phyloP scores from a whole-genome alignment of 2,797 vertebrate species.

The Microctenopoma lineatum region DNA sequence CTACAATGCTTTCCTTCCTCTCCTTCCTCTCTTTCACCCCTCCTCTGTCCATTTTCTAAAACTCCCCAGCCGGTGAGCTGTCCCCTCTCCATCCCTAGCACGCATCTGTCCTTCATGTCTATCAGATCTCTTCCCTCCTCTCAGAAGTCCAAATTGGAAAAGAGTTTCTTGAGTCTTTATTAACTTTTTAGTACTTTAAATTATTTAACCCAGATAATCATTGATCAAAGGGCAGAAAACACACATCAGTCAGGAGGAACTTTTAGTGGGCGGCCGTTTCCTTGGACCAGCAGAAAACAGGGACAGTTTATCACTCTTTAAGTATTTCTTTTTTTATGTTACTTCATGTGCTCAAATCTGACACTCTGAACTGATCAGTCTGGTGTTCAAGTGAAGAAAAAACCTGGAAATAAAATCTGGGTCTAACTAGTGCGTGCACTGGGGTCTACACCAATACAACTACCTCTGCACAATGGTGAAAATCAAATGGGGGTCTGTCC shows the following conservation, averaged over 20 bases:
- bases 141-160: conserved; percentile 54
- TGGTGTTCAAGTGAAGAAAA: neutral
- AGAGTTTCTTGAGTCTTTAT: conserved; percentile 72
- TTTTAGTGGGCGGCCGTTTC: conserved; percentile 25
- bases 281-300: neutral
- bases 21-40: conserved; percentile 8
- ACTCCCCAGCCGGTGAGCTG: conserved; percentile 26
- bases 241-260: conserved; percentile 79
- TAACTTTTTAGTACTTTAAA: conserved; percentile 85
- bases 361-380: fast-evolving
- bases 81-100: conserved; percentile 25
- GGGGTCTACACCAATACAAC: neutral
- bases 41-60: conserved; percentile 36
- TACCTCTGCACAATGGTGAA: neutral
- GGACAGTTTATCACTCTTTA: neutral
- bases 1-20: conserved; percentile 48
- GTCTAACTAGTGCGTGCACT: neutral
- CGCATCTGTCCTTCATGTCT: conserved; percentile 34
- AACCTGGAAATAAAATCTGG: neutral
- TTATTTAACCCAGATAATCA: conserved; percentile 84
- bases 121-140: conserved; percentile 48
- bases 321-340: neutral
- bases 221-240: conserved; percentile 83
- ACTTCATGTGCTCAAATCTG: neutral
- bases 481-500: conserved; percentile 64